Evolutionary conservation across 92 coral and sea anemone genomes (phyloP).

Genomic region (Bergia puertoricense): DNA sequence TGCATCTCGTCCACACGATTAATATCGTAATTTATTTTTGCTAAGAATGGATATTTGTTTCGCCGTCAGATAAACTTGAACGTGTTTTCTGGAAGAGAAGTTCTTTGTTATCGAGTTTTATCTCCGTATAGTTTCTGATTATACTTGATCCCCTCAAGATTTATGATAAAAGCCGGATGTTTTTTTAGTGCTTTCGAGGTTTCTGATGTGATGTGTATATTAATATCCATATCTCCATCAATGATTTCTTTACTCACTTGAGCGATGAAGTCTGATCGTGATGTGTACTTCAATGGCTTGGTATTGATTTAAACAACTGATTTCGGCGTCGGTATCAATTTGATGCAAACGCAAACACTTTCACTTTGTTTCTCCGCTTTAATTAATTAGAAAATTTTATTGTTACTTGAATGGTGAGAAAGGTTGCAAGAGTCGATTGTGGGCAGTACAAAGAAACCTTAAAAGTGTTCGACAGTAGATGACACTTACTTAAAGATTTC

Average conservation of each 20-base stretch:
- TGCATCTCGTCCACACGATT: background rate
- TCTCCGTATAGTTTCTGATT: too few species aligned
- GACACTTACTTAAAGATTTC: background rate
- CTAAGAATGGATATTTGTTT: background rate
- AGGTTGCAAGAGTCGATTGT: background rate
- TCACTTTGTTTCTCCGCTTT: too few species aligned
- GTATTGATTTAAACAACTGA: background rate
- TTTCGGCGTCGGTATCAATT: background rate
- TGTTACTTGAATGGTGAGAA: background rate
- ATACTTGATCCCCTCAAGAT: background rate
- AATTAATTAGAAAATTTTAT: background rate
- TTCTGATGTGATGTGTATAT: background rate
- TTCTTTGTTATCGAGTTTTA: background rate
- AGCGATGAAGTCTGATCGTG: background rate
- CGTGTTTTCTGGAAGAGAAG: background rate
- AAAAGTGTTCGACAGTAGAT: background rate
- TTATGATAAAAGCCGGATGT: background rate
- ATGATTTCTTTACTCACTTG: too few species aligned
- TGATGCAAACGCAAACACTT: background rate
- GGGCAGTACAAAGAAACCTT: too few species aligned
- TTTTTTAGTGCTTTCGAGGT: background rate
- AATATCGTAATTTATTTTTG: background rate
- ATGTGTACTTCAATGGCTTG: background rate
- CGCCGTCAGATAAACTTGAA: background rate
- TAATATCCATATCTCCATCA: background rate